phyloP scores from a whole-genome alignment of 92 coral and sea anemone genomes.

The Phymanthus crucifer region DNA sequence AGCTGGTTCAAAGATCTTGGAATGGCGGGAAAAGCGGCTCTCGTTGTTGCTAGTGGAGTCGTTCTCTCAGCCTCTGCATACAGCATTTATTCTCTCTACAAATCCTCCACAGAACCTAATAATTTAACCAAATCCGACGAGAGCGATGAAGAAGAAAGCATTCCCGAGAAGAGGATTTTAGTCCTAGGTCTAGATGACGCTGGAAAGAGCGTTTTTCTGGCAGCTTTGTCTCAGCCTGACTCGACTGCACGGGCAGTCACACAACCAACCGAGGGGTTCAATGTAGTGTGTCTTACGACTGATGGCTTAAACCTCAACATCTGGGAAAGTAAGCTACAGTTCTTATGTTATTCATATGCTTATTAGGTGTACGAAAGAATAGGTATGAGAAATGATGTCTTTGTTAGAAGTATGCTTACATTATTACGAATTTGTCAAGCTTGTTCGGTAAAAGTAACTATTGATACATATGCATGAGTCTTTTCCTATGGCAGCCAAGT shows the following conservation, averaged over 20 bases:
- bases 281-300: conserved; percentile 83
- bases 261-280: conserved; percentile 84
- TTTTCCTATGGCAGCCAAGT: no score
- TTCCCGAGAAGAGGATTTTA: conserved; percentile 69
- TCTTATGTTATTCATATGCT: no score
- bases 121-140: conserved; percentile 32
- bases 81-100: conserved; percentile 68
- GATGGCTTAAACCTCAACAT: conserved; percentile 79
- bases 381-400: background rate
- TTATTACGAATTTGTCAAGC: no score
- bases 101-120: conserved; percentile 23
- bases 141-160: conserved; percentile 52
- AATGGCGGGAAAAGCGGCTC: conserved; percentile 54
- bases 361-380: no score
- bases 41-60: conserved; percentile 66
- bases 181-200: conserved; percentile 83
- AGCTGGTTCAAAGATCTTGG: conserved; percentile 82
- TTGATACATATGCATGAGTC: no score
- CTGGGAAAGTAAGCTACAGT: conserved; percentile 91
- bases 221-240: conserved; percentile 77
- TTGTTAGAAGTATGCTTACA: no score
- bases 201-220: conserved; percentile 86
- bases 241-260: conserved; percentile 60
- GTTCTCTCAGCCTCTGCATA: conserved; percentile 61
- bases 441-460: no score